Evolutionary conservation across 2,888 invertebrate genomes (phyloP).

Genomic region (Pristionchus maxplancki): DNA sequence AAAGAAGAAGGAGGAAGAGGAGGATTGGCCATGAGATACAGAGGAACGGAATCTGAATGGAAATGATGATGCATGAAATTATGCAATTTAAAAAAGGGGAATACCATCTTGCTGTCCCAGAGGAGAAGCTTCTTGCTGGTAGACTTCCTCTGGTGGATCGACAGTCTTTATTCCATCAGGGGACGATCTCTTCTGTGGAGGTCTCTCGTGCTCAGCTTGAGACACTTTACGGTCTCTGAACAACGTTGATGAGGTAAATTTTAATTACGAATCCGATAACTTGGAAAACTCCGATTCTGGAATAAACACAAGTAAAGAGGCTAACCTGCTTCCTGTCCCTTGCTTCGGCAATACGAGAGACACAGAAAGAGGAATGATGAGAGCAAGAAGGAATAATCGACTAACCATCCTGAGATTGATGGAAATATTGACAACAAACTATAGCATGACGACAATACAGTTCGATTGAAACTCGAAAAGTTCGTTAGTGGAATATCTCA

Average conservation of each 20-base stretch:
- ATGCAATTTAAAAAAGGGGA: background rate
- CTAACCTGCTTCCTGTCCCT: conserved; percentile 26
- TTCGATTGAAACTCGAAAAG: background rate
- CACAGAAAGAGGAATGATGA: conserved; percentile 8
- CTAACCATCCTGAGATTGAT: conserved; percentile 9
- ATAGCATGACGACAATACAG: background rate
- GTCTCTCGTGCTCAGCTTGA: conserved; percentile 10
- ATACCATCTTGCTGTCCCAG: conserved; percentile 18
- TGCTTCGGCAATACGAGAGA: background rate
- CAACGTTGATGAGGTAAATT: background rate
- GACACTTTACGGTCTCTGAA: conserved; percentile 30
- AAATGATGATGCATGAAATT: background rate
- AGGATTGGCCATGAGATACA: conserved; percentile 18
- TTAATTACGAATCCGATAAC: background rate
- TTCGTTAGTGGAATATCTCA: background rate
- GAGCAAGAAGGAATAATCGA: background rate
- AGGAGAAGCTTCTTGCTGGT: conserved; percentile 28
- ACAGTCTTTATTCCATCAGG: conserved; percentile 26
- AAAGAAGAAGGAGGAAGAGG: conserved; percentile 13
- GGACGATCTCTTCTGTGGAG: conserved; percentile 32
- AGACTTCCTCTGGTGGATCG: conserved; percentile 24
- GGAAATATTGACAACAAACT: background rate
- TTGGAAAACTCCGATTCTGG: background rate
- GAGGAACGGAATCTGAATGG: conserved; percentile 10
- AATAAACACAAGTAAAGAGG: background rate